Evolutionary conservation across 2,888 invertebrate genomes (phyloP).

Genomic region (Phortica magna): DNA sequence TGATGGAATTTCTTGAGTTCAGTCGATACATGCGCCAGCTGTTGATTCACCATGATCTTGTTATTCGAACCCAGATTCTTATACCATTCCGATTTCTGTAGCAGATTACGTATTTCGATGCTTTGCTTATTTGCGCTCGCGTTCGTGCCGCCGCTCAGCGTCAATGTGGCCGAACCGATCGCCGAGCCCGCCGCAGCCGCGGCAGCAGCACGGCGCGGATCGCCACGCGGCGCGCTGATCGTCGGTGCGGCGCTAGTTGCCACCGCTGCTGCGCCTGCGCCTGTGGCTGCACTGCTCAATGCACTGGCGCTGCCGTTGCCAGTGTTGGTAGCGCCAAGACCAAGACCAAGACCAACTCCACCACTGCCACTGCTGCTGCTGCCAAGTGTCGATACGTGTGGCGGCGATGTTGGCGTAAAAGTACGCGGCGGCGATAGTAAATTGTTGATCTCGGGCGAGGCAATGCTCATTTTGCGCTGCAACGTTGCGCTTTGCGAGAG

Average conservation of each 20-base stretch:
- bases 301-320: constrained; percentile 40
- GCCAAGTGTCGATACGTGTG: constrained; percentile 31
- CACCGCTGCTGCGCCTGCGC: neutral
- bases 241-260: neutral
- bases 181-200: constrained; percentile 33
- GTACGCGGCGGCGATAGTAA: constrained; percentile 39
- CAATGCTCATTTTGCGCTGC: constrained; percentile 58
- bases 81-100: constrained; percentile 85
- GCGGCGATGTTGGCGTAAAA: constrained; percentile 54
- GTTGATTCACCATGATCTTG: constrained; percentile 85
- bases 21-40: constrained; percentile 82
- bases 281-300: neutral
- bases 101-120: constrained; percentile 81
- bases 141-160: constrained; percentile 10
- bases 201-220: constrained; percentile 57
- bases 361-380: constrained; percentile 12
- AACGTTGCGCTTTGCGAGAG: constrained; percentile 53
- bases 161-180: neutral
- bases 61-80: constrained; percentile 85
- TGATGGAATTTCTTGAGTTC: constrained; percentile 82
- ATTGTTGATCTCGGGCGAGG: constrained; percentile 65
- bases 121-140: constrained; percentile 72
- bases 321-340: too few relatives aligned
- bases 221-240: constrained; percentile 32
- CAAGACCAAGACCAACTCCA: too few relatives aligned